Evolutionary conservation across 2,888 invertebrate species (phyloP).

Genomic region (Conistra vaccinii): DNA sequence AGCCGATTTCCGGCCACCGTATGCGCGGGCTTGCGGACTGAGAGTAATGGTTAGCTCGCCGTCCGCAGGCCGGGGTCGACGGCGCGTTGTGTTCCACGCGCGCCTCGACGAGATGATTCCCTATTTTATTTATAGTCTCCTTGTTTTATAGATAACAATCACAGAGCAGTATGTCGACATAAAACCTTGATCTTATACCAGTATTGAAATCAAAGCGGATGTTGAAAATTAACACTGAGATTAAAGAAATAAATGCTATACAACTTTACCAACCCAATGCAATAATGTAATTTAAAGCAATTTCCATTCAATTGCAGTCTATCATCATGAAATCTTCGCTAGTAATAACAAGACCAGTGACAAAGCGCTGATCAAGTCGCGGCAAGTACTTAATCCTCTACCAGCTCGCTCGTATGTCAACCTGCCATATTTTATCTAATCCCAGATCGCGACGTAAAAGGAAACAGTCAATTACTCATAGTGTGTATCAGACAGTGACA

Average conservation of each 20-base stretch:
- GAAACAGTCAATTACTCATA: conserved; percentile 54
- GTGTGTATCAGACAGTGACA: conserved; percentile 42
- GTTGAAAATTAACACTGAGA: conserved; percentile 14
- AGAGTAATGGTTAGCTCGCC: no score
- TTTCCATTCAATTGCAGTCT: conserved; percentile 5
- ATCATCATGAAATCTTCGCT: conserved; percentile 8
- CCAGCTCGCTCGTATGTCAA: conserved; percentile 41
- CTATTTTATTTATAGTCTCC: not conserved
- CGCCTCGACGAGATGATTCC: no score
- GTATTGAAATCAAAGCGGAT: conserved; percentile 30
- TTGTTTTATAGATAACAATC: not conserved
- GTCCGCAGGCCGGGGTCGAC: no score
- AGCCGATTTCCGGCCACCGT: no score
- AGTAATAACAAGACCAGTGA: conserved; percentile 5
- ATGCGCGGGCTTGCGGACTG: no score
- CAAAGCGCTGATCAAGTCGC: conserved; percentile 5
- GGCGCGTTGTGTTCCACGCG: no score
- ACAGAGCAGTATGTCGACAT: not conserved
- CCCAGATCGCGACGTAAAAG: conserved; percentile 51
- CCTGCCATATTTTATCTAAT: conserved; percentile 45
- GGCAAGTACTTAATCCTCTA: not conserved
- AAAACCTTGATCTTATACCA: not conserved
- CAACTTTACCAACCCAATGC: not conserved
- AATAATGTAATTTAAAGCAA: not conserved
- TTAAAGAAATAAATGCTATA: conserved; percentile 3